phyloP scores from a whole-genome alignment of 2,797 vertebrate species.

The Poeciliopsis turneri region DNA sequence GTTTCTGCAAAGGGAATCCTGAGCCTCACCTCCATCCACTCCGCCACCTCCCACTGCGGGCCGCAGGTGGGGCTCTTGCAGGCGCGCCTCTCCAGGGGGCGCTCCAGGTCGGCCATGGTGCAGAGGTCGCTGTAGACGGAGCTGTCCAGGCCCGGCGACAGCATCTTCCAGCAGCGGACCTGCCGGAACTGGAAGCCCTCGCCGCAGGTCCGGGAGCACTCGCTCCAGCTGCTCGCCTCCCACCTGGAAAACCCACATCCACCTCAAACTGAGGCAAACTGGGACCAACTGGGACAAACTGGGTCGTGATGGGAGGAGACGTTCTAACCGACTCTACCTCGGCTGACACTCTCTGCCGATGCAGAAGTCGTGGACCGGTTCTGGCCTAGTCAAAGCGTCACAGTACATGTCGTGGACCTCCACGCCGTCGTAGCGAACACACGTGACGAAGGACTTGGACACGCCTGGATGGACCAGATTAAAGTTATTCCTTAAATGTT shows the following conservation, averaged over 20 bases:
- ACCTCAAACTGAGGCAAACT: background rate
- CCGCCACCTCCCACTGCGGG: constrained; percentile 98
- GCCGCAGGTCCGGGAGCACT: constrained; percentile 94
- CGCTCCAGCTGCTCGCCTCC: constrained; percentile 99
- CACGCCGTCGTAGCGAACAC: constrained; percentile 93
- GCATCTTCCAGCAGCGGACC: constrained; percentile 98
- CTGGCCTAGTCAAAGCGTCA: constrained; percentile 92
- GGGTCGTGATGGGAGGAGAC: background rate
- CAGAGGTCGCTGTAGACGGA: constrained; percentile 97
- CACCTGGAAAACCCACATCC: constrained; percentile 79
- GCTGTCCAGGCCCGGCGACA: constrained; percentile 95
- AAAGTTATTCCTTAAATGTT: background rate
- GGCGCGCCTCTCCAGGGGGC: constrained; percentile 88
- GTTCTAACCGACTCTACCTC: constrained; percentile 76
- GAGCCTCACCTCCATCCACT: constrained; percentile 90
- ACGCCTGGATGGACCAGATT: constrained; percentile 80
- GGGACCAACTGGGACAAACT: too few relatives aligned
- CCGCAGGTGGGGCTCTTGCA: constrained; percentile 95
- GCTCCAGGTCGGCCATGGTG: constrained; percentile 88
- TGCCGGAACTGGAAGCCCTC: constrained; percentile 95
- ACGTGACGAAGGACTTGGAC: constrained; percentile 92
- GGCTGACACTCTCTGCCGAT: constrained; percentile 96
- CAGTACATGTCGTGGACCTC: constrained; percentile 96
- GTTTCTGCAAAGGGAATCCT: too few relatives aligned
- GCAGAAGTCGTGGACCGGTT: constrained; percentile 97